phyloP scores from a whole-genome alignment of 2,797 vertebrate species.

The Hirundo rustica region DNA sequence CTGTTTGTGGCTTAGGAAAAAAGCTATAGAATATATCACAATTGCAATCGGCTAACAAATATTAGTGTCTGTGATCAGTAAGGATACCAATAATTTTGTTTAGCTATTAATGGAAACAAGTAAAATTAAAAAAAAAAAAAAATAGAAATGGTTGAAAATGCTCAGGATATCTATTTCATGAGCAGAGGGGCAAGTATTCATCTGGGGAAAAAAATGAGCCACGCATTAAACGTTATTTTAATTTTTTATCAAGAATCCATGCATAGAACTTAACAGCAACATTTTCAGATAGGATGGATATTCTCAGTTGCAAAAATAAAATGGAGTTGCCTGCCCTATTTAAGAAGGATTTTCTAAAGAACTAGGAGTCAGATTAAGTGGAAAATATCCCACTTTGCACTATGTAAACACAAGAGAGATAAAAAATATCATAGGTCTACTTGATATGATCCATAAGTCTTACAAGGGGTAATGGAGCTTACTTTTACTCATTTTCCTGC shows the following conservation, averaged over 20 bases:
- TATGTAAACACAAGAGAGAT: slow-evolving; percentile 66
- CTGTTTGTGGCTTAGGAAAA: slow-evolving; percentile 78
- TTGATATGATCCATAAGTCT: slow-evolving; percentile 62
- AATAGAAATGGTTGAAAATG: slow-evolving; percentile 33
- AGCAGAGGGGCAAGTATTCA: slow-evolving; percentile 65
- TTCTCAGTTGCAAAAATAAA: slow-evolving; percentile 59
- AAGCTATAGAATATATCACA: slow-evolving; percentile 78
- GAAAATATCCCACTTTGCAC: slow-evolving; percentile 55
- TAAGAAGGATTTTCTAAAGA: slow-evolving; percentile 27
- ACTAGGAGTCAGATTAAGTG: slow-evolving; percentile 38
- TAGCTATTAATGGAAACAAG: slow-evolving; percentile 62
- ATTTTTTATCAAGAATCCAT: slow-evolving; percentile 75
- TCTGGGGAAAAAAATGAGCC: slow-evolving; percentile 61
- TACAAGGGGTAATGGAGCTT: slow-evolving; percentile 64
- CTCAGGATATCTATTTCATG: slow-evolving; percentile 55
- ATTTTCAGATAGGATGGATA: slow-evolving; percentile 69
- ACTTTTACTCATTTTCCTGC: slow-evolving; percentile 53
- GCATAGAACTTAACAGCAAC: slow-evolving; percentile 71
- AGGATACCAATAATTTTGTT: slow-evolving; percentile 65
- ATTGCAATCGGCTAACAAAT: slow-evolving; percentile 76
- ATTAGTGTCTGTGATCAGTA: slow-evolving; percentile 64
- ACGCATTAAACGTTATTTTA: slow-evolving; percentile 73
- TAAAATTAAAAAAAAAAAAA: not conserved
- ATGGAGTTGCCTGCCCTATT: slow-evolving; percentile 39
- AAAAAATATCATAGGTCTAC: slow-evolving; percentile 67